Evolutionary conservation across 2,113 vertebrate species (phyloP), one percentile per base, ranked within the genome.

Genomic region (Strix uralensis): DNA sequence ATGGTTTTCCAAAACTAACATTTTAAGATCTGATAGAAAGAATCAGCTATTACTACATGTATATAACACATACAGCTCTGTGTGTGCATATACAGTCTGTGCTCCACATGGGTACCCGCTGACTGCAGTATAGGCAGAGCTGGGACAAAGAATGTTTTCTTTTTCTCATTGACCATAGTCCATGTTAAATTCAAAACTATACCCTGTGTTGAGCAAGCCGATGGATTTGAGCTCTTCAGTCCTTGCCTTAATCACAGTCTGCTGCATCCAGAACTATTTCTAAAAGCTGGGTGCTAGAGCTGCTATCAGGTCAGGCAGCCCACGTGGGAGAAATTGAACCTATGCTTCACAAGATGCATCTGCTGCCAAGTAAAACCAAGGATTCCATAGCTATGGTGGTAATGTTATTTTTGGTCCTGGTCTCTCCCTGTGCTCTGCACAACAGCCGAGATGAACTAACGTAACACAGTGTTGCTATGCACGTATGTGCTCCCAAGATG

Each of bases 31-130:
- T 51, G 42, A 40, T 54, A 65, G 69, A 67, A 59, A 49, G 42
- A 36, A 46, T 46, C 21, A 67, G 15, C 29, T 81, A 15, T 81
- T 51, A 20, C 4, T 12, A 29, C 0, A 0, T 17, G 15, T 18
- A 6, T 27, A 9, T 44, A 72, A 46, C 9, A 22, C 21, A 29
- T 10, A 42, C 1, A 49, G 8, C 4, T 36, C 21, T 63, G 29
- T 14, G 12, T 23, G 3, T 11, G 6, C 30, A 46, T 8, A 10
- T 15, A 6, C 4, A 46, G 10, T 13, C 40, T n/a, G 27, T 27
- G n/a, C n/a, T 86, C 52, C 26, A 62, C 3, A 1, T 0, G 2
- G 25, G 36, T 80, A 36, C 22, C 30, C 26, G 18, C 7, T 57
- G 58, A 55, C 61, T 63, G 49, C 22, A 54, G 11, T 11, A 42